Conservation (phyloP, 2,797 vertebrate species). For the Iguana delicatissima region DNA sequence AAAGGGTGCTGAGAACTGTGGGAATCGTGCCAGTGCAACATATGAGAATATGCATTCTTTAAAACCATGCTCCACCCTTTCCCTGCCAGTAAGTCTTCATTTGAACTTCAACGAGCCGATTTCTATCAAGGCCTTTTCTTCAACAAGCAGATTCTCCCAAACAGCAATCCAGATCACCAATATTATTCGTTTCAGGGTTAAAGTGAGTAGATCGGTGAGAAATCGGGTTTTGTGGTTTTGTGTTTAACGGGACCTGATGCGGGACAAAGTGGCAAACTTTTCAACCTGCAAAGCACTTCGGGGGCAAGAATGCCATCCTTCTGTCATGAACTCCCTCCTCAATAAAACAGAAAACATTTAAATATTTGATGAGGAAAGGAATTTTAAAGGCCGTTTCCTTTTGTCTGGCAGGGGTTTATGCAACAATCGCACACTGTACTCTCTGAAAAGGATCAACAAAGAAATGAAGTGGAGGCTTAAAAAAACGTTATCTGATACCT, state of each 20-base stretch:
- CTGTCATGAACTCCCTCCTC: conserved; percentile 33
- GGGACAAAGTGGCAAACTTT: conserved; percentile 49
- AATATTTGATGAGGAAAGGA: conserved; percentile 52
- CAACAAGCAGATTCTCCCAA: conserved; percentile 50
- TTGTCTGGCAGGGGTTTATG: conserved; percentile 46
- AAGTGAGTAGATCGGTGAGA: conserved; percentile 54
- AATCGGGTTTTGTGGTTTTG: conserved; percentile 59
- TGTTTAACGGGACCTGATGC: conserved; percentile 59
- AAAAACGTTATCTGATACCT: conserved; percentile 30
- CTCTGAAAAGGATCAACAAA: conserved; percentile 42
- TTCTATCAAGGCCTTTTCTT: conserved; percentile 51
- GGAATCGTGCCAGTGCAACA: too few relatives aligned
- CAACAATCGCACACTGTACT: conserved; percentile 46
- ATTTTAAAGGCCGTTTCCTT: conserved; percentile 48
- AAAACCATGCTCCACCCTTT: conserved; percentile 42
- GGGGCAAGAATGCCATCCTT: conserved; percentile 53
- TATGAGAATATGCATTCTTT: conserved; percentile 6
- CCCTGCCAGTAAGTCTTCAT: conserved; percentile 11
- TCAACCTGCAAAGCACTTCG: conserved; percentile 57
- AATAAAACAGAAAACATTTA: conserved; percentile 47
- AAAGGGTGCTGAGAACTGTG: too few relatives aligned
- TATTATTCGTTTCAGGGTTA: conserved; percentile 52
- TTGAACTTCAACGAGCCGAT: conserved; percentile 44
- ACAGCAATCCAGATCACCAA: conserved; percentile 56
- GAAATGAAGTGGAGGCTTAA: conserved; percentile 9